Evolutionary conservation across 2,797 vertebrate species (phyloP).

Genomic region (Betta splendens): DNA sequence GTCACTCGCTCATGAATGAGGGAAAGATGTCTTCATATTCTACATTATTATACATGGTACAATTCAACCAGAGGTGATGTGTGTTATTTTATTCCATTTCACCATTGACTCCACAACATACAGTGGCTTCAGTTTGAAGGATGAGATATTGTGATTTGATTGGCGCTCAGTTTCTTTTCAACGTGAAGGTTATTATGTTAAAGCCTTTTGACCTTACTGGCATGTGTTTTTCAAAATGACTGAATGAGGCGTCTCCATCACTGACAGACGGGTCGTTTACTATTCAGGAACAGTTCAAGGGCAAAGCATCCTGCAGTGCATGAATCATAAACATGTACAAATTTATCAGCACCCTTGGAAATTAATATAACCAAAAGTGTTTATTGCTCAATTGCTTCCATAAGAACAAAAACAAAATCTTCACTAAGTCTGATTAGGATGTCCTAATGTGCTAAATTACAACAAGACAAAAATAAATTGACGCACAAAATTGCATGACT

Average conservation of each 20-base stretch:
- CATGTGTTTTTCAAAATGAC: constrained; percentile 24
- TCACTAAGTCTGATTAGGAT: too few relatives aligned
- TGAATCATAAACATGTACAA: constrained; percentile 32
- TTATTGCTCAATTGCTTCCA: too few relatives aligned
- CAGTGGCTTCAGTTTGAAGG: not conserved
- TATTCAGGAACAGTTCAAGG: constrained; percentile 60
- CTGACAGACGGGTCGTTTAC: constrained; percentile 37
- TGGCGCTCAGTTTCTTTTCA: not conserved
- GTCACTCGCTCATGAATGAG: constrained; percentile 14
- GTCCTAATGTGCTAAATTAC: too few relatives aligned
- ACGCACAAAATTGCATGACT: too few relatives aligned
- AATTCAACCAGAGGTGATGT: constrained; percentile 1
- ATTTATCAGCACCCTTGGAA: too few relatives aligned
- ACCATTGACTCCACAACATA: too few relatives aligned
- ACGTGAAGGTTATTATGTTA: constrained; percentile 24
- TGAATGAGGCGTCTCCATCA: constrained; percentile 30
- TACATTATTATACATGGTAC: not conserved
- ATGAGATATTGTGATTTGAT: not conserved
- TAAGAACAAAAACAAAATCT: too few relatives aligned
- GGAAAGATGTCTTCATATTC: not conserved
- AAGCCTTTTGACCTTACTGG: constrained; percentile 44
- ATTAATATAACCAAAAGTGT: too few relatives aligned
- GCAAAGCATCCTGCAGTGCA: constrained; percentile 38
- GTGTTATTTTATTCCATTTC: not conserved
- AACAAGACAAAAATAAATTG: too few relatives aligned